Conservation (phyloP, 2,888 invertebrate species). For the Helleia helle region DNA sequence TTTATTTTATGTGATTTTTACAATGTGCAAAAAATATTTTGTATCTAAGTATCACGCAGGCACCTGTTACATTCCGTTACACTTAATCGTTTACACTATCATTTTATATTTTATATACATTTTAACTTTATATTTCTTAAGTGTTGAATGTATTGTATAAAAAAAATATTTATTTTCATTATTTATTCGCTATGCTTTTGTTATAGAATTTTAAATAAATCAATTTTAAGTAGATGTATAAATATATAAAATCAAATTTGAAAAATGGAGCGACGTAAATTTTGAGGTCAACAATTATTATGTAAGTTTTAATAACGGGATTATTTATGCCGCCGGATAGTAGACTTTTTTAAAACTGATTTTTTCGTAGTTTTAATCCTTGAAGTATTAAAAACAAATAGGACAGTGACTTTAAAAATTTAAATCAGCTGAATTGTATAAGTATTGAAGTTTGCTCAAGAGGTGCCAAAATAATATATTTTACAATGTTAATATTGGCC, state of each 20-base stretch:
- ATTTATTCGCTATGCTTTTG: slow-evolving; percentile 8
- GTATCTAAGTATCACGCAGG: slow-evolving; percentile 21
- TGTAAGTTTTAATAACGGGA: no score
- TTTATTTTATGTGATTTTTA: slow-evolving; percentile 4
- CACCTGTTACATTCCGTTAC: slow-evolving; percentile 28
- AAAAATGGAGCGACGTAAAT: no score
- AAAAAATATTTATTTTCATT: slow-evolving; percentile 15
- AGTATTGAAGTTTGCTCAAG: slow-evolving; percentile 26
- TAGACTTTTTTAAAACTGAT: no score
- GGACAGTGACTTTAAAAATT: no score
- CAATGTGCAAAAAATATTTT: slow-evolving; percentile 9
- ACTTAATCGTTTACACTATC: slow-evolving; percentile 16
- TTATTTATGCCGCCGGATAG: no score
- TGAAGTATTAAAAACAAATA: no score
- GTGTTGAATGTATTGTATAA: slow-evolving; percentile 17
- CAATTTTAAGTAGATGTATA: neutral
- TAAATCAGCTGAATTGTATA: neutral
- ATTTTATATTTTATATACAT: slow-evolving; percentile 10
- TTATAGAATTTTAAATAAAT: neutral
- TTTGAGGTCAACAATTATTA: no score
- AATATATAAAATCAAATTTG: neutral
- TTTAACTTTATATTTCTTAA: slow-evolving; percentile 12
- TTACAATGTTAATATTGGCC: slow-evolving; percentile 16
- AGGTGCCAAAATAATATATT: slow-evolving; percentile 30
- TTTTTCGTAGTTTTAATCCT: no score